Conservation (phyloP, 1,140 invertebrate genomes). For the Cepaea nemoralis region DNA sequence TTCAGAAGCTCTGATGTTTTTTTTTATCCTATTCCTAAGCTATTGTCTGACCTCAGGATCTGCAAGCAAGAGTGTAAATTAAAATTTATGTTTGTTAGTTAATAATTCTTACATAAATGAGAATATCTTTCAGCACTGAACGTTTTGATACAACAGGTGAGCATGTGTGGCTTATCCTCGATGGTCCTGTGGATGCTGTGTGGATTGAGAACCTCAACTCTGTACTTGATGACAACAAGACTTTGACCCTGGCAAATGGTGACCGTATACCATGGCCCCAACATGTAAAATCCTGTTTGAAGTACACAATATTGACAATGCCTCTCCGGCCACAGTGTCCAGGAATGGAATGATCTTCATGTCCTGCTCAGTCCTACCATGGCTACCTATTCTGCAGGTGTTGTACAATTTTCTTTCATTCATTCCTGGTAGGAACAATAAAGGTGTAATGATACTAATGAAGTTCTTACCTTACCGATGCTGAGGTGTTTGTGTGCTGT, state of each 20-base stretch:
- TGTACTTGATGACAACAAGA: conserved; percentile 72
- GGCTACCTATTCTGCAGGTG: conserved; percentile 70
- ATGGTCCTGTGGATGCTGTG: conserved; percentile 72
- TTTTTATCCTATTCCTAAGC: no score
- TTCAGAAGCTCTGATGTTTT: no score
- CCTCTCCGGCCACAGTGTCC: conserved; percentile 72
- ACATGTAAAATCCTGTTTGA: conserved; percentile 72
- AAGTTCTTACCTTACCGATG: no score
- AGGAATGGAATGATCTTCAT: conserved; percentile 72
- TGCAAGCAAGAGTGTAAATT: no score
- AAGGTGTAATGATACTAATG: no score
- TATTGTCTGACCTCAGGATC: no score
- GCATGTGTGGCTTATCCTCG: conserved; percentile 73
- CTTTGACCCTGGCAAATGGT: conserved; percentile 71
- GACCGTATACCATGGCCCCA: conserved; percentile 72
- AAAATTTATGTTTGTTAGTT: no score
- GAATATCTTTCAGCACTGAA: no score
- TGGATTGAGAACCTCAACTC: conserved; percentile 73
- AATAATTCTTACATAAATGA: no score
- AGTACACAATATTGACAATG: conserved; percentile 72
- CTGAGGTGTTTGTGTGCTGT: no score
- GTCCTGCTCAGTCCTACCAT: conserved; percentile 68
- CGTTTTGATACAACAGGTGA: conserved; percentile 59
- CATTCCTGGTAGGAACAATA: no score
- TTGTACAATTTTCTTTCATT: not conserved